phyloP scores from a whole-genome alignment of 2,113 vertebrate genomes.

The Aphyosemion australe region DNA sequence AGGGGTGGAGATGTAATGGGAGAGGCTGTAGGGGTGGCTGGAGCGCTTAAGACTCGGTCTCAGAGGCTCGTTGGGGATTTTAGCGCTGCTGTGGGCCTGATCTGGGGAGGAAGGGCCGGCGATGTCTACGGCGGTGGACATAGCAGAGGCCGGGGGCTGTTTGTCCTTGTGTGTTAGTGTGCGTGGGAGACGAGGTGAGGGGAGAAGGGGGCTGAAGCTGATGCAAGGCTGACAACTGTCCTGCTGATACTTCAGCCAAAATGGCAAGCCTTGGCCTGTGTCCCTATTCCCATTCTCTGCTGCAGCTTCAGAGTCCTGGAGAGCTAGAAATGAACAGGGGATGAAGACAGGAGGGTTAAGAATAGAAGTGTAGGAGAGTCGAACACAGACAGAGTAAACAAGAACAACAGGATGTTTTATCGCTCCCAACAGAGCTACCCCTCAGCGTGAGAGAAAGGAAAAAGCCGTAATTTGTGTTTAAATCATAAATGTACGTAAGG shows the following conservation, averaged over 20 bases:
- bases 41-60: slow-evolving; percentile 96
- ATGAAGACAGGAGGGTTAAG: slow-evolving; percentile 74
- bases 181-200: slow-evolving; percentile 60
- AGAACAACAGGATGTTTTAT: slow-evolving; percentile 9
- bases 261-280: slow-evolving; percentile 76
- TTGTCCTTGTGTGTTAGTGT: slow-evolving; percentile 55
- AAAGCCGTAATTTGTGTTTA: slow-evolving; percentile 2
- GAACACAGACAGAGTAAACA: slow-evolving; percentile 55
- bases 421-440: slow-evolving; percentile 1
- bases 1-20: slow-evolving; percentile 84
- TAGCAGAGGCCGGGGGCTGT: slow-evolving; percentile 68
- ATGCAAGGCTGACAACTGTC: slow-evolving; percentile 74
- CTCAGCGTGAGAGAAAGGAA: slow-evolving; percentile 13
- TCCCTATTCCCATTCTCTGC: slow-evolving; percentile 81
- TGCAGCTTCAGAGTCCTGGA: slow-evolving; percentile 72
- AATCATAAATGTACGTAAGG: slow-evolving; percentile 10
- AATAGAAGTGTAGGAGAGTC: slow-evolving; percentile 65
- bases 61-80: slow-evolving; percentile 96
- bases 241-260: slow-evolving; percentile 79
- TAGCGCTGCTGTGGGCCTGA: slow-evolving; percentile 91
- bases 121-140: slow-evolving; percentile 82
- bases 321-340: slow-evolving; percentile 68
- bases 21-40: slow-evolving; percentile 85
- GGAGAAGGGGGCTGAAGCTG: slow-evolving; percentile 62
- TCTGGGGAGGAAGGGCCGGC: slow-evolving; percentile 83